Base-by-base conservation (phyloP, 2,797 vertebrate species). In the Xiphophorus birchmanni region DNA sequence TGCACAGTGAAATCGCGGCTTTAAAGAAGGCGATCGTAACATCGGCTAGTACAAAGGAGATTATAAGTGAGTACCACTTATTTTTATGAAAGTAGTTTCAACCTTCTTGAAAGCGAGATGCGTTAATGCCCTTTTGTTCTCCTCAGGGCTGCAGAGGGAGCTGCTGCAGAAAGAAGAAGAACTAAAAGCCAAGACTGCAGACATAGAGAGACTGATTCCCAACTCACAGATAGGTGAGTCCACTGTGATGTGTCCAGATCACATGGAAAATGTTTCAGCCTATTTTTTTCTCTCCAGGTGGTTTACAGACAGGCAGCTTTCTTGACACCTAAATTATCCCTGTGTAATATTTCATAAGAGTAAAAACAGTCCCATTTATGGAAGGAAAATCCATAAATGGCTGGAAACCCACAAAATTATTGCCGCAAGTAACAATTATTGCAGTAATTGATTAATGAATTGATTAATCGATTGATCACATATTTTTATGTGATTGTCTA, bases 131-230 rank as follows among this genome's bases (percentile, higher is more conserved):
- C 45, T n/a, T 79, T 73, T 77, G 23, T 67, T 3, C 60, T 12
- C 60, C n/a, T 73, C 81, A 94, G 93, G 81, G 29, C 79, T 94
- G 74, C 32, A 63, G 35, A 71, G 1, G 11, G 37, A 89, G 50
- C 67, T 93, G 76, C 7, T 85, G 21, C 2, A 80, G 40, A 92
- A 90, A 47, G 73, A 87, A 76, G 2, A 29, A 0, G 74, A 92
- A 11, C 54, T 93, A 10, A 63, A 74, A 26, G 56, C 32, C 6
- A 88, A 47, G 77, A 86, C 37, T 12, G 52, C 42, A 23, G 83
- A 90, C 12, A 47, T 91, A 13, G 17, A 88, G 71, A 79, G 0
- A 65, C 26, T 78, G 75, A n/a, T 69, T 60, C 0, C 42, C 35
- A 54, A 78, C n/a, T 77, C 82, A 21, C 2, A 44, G 63, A 50